Conservation (phyloP, 2,888 invertebrate species). For the Sicus ferrugineus region DNA sequence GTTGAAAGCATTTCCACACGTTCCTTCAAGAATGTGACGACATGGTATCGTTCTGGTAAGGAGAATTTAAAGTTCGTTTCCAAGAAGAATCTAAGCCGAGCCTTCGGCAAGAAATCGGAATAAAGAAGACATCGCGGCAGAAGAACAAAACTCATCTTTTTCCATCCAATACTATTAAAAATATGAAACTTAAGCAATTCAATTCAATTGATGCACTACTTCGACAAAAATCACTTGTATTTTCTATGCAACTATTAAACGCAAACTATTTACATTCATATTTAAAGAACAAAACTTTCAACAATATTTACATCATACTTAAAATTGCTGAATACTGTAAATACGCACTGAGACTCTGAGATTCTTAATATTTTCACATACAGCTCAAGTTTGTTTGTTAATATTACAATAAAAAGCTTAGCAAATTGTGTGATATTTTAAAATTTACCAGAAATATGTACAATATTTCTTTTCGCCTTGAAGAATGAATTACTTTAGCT, state of each 20-base stretch:
- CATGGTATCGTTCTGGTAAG: constrained; percentile 57
- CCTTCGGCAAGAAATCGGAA: constrained; percentile 45
- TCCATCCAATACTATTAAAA: constrained; percentile 6
- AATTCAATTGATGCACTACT: constrained; percentile 41
- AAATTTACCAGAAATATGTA: constrained; percentile 1
- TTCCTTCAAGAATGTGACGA: constrained; percentile 56
- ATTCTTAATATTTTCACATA: no score
- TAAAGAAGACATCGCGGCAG: constrained; percentile 21
- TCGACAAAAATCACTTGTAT: constrained; percentile 22
- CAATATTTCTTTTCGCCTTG: no score
- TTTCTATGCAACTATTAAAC: constrained; percentile 16
- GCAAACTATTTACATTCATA: background rate
- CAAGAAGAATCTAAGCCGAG: constrained; percentile 52
- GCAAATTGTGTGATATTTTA: constrained; percentile 44
- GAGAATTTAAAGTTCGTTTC: constrained; percentile 48
- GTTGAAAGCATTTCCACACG: constrained; percentile 51
- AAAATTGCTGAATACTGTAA: background rate
- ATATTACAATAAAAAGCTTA: constrained; percentile 26
- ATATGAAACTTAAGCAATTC: constrained; percentile 33
- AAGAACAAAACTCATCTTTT: background rate
- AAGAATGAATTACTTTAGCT: no score
- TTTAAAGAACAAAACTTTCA: background rate
- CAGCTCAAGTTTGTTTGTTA: no score
- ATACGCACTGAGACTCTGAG: background rate
- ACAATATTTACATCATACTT: background rate